A percentile compares a stretch with the other conserved stretches of the same genome.
phyloP scores from a whole-genome alignment of 2,888 invertebrate species.

The Philereme vetulata region DNA sequence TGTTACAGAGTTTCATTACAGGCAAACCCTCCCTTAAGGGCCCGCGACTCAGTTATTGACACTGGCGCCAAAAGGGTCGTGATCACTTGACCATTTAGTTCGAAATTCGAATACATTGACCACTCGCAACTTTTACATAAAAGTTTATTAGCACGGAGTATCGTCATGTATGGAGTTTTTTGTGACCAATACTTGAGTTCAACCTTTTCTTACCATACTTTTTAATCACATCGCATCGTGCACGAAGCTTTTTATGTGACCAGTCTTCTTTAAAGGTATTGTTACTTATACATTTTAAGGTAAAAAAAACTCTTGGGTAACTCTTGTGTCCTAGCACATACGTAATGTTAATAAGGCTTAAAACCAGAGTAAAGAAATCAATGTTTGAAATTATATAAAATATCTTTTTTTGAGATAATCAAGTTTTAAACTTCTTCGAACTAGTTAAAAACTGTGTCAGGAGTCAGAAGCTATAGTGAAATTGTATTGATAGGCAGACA shows the following conservation, averaged over 20 bases:
- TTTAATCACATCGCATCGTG: constrained; percentile 18
- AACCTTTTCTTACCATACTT: constrained; percentile 21
- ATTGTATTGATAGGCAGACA: no score
- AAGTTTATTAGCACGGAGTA: constrained; percentile 21
- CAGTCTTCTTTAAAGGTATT: constrained; percentile 5
- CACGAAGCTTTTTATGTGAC: constrained; percentile 11
- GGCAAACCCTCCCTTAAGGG: constrained; percentile 9
- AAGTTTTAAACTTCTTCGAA: no score
- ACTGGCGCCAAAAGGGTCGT: constrained; percentile 50
- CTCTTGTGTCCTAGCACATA: background rate
- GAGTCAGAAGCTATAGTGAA: no score
- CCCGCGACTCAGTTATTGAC: constrained; percentile 52
- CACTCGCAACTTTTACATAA: constrained; percentile 23
- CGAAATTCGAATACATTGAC: constrained; percentile 22
- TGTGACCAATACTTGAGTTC: constrained; percentile 17
- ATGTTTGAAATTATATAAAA: no score
- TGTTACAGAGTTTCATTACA: constrained; percentile 3
- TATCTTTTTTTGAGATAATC: no score
- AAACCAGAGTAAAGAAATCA: no score
- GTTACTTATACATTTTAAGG: no score
- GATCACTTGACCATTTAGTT: constrained; percentile 28
- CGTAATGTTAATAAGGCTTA: background rate
- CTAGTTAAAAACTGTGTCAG: no score
- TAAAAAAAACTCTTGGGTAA: no score
- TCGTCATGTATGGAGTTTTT: constrained; percentile 19